Base-by-base conservation (phyloP, 2,888 invertebrate species). In the Helleia helle region DNA sequence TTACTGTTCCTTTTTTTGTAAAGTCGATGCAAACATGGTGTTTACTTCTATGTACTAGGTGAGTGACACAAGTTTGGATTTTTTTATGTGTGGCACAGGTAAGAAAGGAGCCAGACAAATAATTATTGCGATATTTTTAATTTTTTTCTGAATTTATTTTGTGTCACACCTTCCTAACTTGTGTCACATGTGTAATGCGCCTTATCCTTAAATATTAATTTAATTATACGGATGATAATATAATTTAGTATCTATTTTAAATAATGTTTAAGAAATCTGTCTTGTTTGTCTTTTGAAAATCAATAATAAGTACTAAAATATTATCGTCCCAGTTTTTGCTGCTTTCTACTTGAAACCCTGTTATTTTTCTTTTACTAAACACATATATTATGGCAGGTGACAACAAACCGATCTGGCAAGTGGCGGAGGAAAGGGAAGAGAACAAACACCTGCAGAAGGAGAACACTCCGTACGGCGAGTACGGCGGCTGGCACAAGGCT, bases 351-450 rank as follows among this genome's bases (percentile, higher is more conserved):
- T n/a, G n/a, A n/a, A n/a, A n/a, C n/a, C n/a, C n/a, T n/a, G n/a
- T 44, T 40, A 42, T 54, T 40, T 41, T 44, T 37, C 41, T 30
- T 39, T 38, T 27, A 26, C 6, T 29, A 18, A 17, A 25, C 29
- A 13, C 13, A 7, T 29, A 4, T 46, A 27, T 41, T 11, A 22
- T 31, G n/a, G 24, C 84, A 92, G 94, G 91, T 43, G 94, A 95
- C 75, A 96, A 96, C 86, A 97, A 96, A 79, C 95, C 96, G 6
- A 97, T 97, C 67, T 96, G 96, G 95, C 94, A 97, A 89, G 96
- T 99, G 61, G 99, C 99, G 0, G 99, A 99, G 75, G 99, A 99
- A 66, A 88, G 98, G 3, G 99, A 99, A 73, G 98, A 97, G 72
- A 97, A 96, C 77, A 99, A 99, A 76, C 90, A 89, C 58, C 87